Conservation (phyloP, 2,797 vertebrate species). For the Trachurus trachurus region DNA sequence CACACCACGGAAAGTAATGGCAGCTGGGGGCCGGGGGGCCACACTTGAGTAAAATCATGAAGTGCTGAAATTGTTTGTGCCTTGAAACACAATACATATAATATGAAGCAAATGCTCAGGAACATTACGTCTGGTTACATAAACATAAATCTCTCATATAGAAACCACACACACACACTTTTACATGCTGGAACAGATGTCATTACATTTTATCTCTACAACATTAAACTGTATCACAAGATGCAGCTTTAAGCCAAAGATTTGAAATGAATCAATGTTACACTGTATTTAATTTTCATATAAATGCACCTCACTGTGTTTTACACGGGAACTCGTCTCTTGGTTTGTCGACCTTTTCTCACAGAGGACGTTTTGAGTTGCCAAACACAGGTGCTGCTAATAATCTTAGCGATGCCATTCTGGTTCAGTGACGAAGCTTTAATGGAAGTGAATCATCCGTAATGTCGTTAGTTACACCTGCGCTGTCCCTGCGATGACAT, state of each 20-base stretch:
- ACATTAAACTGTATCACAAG: background rate
- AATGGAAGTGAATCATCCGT: conserved; percentile 19
- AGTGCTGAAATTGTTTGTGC: conserved; percentile 6
- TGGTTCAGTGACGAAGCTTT: conserved; percentile 23
- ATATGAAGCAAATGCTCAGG: conserved; percentile 1
- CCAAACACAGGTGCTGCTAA: conserved; percentile 33
- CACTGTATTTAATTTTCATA: background rate
- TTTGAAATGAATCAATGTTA: too few species aligned
- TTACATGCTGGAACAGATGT: background rate
- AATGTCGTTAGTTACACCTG: conserved; percentile 34
- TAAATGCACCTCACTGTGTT: background rate
- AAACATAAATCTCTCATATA: background rate
- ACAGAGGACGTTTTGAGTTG: conserved; percentile 6
- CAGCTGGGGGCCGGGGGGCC: background rate
- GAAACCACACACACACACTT: background rate
- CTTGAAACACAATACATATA: background rate
- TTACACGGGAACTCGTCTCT: background rate
- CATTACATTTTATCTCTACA: background rate
- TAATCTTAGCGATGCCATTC: conserved; percentile 30
- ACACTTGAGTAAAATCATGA: conserved; percentile 3
- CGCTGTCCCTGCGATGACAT: background rate
- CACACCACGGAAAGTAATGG: conserved; percentile 10
- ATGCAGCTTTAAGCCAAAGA: too few species aligned
- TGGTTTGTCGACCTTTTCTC: background rate
- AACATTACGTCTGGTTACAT: conserved; percentile 3